Evolutionary conservation across 2,888 invertebrate species (phyloP).

Genomic region (Nomada flava): DNA sequence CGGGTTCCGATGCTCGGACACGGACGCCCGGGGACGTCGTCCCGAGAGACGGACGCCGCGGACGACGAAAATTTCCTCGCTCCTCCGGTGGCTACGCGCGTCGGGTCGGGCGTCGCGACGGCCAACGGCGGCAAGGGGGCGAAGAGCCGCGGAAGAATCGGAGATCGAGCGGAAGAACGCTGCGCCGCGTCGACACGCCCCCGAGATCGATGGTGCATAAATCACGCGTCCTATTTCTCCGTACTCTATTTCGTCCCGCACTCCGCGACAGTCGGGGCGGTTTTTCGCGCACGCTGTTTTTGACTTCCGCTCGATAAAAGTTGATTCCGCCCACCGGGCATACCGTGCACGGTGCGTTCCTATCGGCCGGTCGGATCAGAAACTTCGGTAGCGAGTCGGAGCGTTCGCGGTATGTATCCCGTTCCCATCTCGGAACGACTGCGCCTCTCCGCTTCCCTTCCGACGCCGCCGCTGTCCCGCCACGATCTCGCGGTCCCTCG

Average conservation of each 20-base stretch:
- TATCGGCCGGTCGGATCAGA: constrained; percentile 77
- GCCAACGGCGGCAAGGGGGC: no score
- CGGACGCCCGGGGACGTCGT: constrained; percentile 14
- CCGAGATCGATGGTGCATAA: constrained; percentile 31
- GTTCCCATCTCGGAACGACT: constrained; percentile 75
- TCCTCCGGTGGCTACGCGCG: not conserved
- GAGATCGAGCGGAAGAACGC: constrained; percentile 2
- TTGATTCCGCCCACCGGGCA: constrained; percentile 80
- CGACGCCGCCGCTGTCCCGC: constrained; percentile 44
- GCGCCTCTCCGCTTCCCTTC: constrained; percentile 67
- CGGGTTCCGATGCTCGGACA: constrained; percentile 39
- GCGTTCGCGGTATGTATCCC: constrained; percentile 75
- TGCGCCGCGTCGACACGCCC: constrained; percentile 22
- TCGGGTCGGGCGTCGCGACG: not conserved
- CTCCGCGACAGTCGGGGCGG: constrained; percentile 44
- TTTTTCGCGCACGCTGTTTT: constrained; percentile 79
- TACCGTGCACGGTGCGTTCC: constrained; percentile 56
- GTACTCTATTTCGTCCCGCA: not conserved
- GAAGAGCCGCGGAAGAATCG: not conserved
- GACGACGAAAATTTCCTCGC: not conserved
- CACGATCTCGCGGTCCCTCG: constrained; percentile 29
- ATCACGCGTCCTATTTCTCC: not conserved
- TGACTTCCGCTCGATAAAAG: constrained; percentile 81
- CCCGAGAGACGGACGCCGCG: not conserved
- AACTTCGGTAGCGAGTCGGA: constrained; percentile 67